Evolutionary conservation across 2,888 invertebrate genomes (phyloP).

Genomic region (Heterodera filipjevi): DNA sequence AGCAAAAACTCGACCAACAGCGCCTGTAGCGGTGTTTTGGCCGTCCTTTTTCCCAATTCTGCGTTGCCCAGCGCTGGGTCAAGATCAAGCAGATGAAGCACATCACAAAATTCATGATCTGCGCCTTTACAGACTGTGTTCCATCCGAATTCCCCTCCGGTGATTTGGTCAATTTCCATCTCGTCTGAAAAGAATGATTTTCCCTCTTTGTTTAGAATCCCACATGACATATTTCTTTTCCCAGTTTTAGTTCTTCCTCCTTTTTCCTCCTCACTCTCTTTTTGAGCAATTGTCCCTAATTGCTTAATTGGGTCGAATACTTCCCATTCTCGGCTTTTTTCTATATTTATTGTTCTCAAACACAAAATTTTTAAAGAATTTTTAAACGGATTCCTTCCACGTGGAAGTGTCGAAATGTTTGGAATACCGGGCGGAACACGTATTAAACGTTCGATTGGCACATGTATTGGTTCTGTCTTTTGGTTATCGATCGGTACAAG

Average conservation of each 20-base stretch:
- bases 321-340: no score
- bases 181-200: no score
- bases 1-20: not conserved
- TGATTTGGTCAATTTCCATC: no score
- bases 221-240: no score
- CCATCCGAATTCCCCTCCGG: no score
- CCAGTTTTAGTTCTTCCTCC: no score
- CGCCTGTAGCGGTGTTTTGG: not conserved
- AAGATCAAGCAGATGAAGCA: not conserved
- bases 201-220: no score
- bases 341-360: no score
- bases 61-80: not conserved
- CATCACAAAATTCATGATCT: not conserved
- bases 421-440: constrained; percentile 14
- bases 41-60: not conserved
- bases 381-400: constrained; percentile 16
- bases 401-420: constrained; percentile 8
- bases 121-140: not conserved
- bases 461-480: not conserved
- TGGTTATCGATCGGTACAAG: constrained; percentile 26
- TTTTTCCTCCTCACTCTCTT: no score
- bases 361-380: not conserved
- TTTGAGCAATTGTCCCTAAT: no score
- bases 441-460: constrained; percentile 2
- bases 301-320: no score